These are phyloP conservation scores for Brachionus plicatilis DNA, from an alignment of 1,140 invertebrate genomes.

Conservation along the genomic window DNA sequence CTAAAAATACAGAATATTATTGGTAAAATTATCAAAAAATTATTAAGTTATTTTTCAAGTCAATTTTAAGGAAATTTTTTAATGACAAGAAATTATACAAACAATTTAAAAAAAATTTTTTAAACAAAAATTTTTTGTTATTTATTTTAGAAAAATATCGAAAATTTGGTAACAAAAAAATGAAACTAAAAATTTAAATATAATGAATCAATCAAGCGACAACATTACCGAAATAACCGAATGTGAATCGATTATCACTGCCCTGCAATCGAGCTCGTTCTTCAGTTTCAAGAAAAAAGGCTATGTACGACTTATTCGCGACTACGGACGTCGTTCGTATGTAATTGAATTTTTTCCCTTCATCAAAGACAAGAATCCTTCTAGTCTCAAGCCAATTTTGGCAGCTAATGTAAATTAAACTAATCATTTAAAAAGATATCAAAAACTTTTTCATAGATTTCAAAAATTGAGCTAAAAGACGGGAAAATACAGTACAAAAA, in stretches of 20 bases:
- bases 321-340: slow-evolving; percentile 15
- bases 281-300: slow-evolving; percentile 19
- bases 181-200: not conserved
- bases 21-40: too few species aligned
- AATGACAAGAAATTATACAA: not conserved
- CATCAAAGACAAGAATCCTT: not conserved
- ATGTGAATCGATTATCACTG: not conserved
- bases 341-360: slow-evolving; percentile 16
- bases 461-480: not conserved
- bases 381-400: not conserved
- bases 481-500: not conserved
- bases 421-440: not conserved
- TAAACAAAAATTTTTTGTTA: too few species aligned
- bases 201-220: not conserved
- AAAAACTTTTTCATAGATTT: not conserved
- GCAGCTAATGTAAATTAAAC: not conserved
- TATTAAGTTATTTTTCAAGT: too few species aligned
- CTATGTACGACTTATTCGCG: not conserved
- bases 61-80: too few species aligned
- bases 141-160: not conserved
- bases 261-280: not conserved
- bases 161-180: not conserved
- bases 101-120: too few species aligned
- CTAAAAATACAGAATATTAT: too few species aligned
- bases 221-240: slow-evolving; percentile 17